Evolutionary conservation across 2,888 invertebrate genomes (phyloP), one percentile per base, ranked within the genome.

Genomic region (Falcaria lacertinaria): DNA sequence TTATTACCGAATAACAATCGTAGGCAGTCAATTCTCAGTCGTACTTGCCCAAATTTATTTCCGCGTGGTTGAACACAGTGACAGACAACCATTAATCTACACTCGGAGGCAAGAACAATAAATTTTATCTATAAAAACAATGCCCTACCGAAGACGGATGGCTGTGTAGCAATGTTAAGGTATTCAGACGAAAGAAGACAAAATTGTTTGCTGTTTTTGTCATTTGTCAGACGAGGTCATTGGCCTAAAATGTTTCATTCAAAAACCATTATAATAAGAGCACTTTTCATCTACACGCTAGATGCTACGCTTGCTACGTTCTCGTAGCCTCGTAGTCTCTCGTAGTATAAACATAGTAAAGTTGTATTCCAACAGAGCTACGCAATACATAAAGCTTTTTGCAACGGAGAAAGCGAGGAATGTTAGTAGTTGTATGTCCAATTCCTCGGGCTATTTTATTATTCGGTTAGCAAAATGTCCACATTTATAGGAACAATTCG

Each of bases 21-120:
- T 28, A 11, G 11, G 28, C 7, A 11, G 28, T 28, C 28, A 28
- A 28, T 28, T 13, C 3, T 22, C 37, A 28, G 37, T 37, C 22
- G 4, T 22, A 22, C 35, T 36, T 13, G 22, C 14, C 37, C 22
- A 22, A 22, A 15, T 34, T 14, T 37, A 37, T 37, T 37, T 37
- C 22, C 37, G 22, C 22, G n/a, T 25, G 37, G 25, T 5, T 11
- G 37, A 22, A 25, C 22, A 22, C n/a, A 22, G 22, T 37, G 37
- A 25, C 22, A 22, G 37, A 37, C 22, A 15, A 11, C 11, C 37
- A 37, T 37, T 37, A 37, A 37, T 37, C 37, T 37, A n/a, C 13
- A 25, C 22, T 13, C 8, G 2, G 35, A 8, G 35, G 13, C 13
- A 11, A 6, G 14, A 15, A 14, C 22, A 36, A 36, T 22, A 36